phyloP scores from a whole-genome alignment of 2,888 invertebrate genomes.

The Mechanitis messenoides region DNA sequence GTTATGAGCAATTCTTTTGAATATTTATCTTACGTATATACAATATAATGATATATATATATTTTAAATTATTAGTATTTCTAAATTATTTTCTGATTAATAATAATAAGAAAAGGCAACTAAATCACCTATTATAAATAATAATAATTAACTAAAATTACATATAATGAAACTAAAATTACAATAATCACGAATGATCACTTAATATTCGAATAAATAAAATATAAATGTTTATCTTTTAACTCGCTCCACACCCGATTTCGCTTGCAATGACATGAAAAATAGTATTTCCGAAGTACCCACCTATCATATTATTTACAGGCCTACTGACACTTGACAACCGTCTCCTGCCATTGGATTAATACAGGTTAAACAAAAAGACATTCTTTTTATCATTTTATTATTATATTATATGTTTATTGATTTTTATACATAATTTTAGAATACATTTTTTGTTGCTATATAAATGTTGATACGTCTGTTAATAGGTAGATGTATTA shows the following conservation, averaged over 20 bases:
- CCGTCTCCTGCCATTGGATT: not conserved
- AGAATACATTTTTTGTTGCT: no score
- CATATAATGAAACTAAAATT: no score
- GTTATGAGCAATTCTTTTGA: constrained; percentile 4
- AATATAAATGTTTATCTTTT: not conserved
- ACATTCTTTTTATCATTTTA: no score
- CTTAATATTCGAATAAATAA: not conserved
- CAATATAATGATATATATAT: not conserved
- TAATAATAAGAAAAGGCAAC: no score
- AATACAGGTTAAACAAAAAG: not conserved
- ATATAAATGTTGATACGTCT: no score
- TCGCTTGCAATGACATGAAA: constrained; percentile 24
- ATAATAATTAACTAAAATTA: no score
- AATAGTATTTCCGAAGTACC: constrained; percentile 23
- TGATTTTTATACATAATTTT: no score
- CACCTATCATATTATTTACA: constrained; percentile 20
- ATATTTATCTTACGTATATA: not conserved
- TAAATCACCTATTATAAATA: no score
- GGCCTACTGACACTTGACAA: constrained; percentile 13
- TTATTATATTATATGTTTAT: no score
- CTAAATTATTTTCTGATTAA: no score
- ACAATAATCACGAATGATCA: not conserved
- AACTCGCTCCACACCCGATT: constrained; percentile 2
- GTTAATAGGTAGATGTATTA: no score
- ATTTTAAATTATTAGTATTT: no score